Base-by-base conservation (phyloP, 2,797 vertebrate species). In the Darevskia nairensis region DNA sequence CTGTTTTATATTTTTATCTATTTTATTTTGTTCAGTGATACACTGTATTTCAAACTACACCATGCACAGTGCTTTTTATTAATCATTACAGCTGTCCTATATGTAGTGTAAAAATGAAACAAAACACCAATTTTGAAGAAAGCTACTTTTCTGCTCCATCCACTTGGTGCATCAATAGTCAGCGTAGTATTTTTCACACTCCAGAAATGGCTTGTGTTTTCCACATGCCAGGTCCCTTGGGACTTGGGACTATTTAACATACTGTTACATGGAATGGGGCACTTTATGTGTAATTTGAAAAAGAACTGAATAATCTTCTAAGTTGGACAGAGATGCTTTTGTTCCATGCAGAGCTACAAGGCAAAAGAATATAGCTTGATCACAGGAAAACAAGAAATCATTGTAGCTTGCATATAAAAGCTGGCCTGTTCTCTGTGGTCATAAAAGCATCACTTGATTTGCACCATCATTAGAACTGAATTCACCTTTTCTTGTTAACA, bases 381-480 rank as follows among this genome's bases (percentile, higher is more conserved):
- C 86, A 87, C 84, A 89, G 90, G 88, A 93, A 87, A 93, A 96
- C 92, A 96, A 96, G 91, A 90, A 88, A 86, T 81, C 92, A 91
- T 93, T 96, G 87, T 92, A 90, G 88, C 88, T 92, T 83, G 89
- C 85, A 89, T 90, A 93, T 93, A 94, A 93, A 93, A 0, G 0
- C 88, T 89, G 91, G 87, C 88, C 92, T 94, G 93, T 95, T 95
- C 90, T 85, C 80, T 89, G 80, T 0, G 25, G 87, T 71, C 89
- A 94, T 89, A 94, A 94, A 94, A 94, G 91, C 92, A 90, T 93
- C 90, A 92, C 92, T 95, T 95, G 92, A 93, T 94, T 95, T 94
- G 92, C 89, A 92, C 82, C 89, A 91, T 23, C 69, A 87, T 79
- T 90, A 91, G 71, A 72, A 93, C 91, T 80, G 92, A 94, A 93